These are phyloP conservation scores for Euwallacea similis DNA, from an alignment of 1,140 invertebrate genomes.

Conservation along the genomic window DNA sequence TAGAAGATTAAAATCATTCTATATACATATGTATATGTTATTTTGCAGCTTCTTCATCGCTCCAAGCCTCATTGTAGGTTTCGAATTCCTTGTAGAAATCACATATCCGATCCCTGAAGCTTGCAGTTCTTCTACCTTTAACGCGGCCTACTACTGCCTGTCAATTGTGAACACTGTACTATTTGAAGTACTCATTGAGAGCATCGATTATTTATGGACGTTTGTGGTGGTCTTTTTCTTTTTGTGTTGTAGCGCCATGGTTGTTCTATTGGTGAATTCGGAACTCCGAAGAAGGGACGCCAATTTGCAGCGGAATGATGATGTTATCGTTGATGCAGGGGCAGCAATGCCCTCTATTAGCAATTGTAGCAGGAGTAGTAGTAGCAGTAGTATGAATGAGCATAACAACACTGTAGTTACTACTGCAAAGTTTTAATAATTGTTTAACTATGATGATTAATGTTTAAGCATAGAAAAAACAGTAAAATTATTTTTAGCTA, in stretches of 20 bases:
- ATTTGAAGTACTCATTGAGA: slow-evolving; percentile 34
- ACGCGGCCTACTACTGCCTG: slow-evolving; percentile 41
- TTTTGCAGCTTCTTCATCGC: slow-evolving; percentile 46
- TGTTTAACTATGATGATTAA: too few relatives aligned
- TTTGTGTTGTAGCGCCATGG: slow-evolving; percentile 24
- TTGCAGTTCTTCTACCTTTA: slow-evolving; percentile 40
- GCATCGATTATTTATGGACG: slow-evolving; percentile 34
- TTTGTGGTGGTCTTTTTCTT: slow-evolving; percentile 33
- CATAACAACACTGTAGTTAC: background rate
- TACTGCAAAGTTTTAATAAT: slow-evolving; percentile 2
- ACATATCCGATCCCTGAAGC: slow-evolving; percentile 46
- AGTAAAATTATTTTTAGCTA: too few relatives aligned
- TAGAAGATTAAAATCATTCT: too few relatives aligned
- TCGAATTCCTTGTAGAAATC: slow-evolving; percentile 45
- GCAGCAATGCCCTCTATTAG: too few relatives aligned
- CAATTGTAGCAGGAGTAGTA: too few relatives aligned
- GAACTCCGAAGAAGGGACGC: slow-evolving; percentile 42
- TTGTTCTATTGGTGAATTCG: slow-evolving; percentile 36
- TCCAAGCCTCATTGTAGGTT: slow-evolving; percentile 41
- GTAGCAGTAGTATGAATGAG: background rate
- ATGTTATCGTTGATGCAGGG: background rate
- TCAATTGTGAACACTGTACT: slow-evolving; percentile 40
- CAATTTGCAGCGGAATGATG: slow-evolving; percentile 32
- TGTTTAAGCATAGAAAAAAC: too few relatives aligned
- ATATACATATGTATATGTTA: too few relatives aligned